Base-by-base conservation (phyloP, 2,797 vertebrate genomes). In the Neosalanx taihuensis region DNA sequence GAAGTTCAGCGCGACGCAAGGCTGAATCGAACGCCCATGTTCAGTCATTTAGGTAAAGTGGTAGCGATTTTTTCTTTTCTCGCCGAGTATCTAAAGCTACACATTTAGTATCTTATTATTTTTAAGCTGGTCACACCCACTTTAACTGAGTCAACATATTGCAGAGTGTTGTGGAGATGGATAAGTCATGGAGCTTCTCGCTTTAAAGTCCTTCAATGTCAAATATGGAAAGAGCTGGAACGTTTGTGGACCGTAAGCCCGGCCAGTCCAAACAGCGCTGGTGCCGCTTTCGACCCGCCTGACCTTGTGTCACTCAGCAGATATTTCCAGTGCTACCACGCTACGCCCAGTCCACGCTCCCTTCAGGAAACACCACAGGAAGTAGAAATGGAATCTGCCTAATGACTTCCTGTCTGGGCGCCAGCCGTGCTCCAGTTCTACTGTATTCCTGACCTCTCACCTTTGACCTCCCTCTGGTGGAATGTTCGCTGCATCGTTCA, bases 291-390 rank as follows among this genome's bases (percentile, higher is more conserved):
- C 81, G 78, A 69, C 77, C 72, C 64, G 80, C 75, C 78, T 83
- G 82, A 82, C 91, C 87, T 2, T 7, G 67, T 89, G 87, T 90
- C 89, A 87, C 72, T 89, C 84, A 83, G 81, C 86, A 89, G 85
- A 86, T 83, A 82, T 92, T 93, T 93, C 91, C 91, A 89, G 81
- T 79, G 84, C 86, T 80, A 82, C 71, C 70, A 73, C 78, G 72
- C 81, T 68, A 89, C 88, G 79, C 89, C 88, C 89, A 78, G 67
- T 79, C 70, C 78, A 79, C 65, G 37, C 76, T 76, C 68, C 76
- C 84, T 56, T 77, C 90, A 91, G 92, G 91, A 92, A 92, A 80
- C 70, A 71, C 78, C 79, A 86, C 58, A 78, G 74, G 58, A 81
- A 86, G 83, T 86, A 81, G 77, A 76, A 85, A 86, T 89, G 89